Evolutionary conservation across 2,797 vertebrate species (phyloP).

Genomic region (Melopsittacus undulatus): DNA sequence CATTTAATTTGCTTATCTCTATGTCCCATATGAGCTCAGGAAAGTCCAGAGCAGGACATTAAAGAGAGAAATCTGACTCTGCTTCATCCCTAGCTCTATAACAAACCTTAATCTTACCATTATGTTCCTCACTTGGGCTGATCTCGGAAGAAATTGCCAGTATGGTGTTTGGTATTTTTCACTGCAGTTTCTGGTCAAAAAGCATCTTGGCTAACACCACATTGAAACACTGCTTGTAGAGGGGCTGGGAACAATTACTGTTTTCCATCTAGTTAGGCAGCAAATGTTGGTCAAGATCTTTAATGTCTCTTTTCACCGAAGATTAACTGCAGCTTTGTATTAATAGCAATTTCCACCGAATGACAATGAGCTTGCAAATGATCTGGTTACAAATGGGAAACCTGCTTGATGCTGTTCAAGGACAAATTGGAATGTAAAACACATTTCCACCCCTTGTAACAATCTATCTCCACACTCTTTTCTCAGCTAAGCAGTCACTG

Average conservation of each 20-base stretch:
- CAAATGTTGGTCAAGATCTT: neutral
- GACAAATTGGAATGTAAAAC: constrained; percentile 60
- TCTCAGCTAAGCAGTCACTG: constrained; percentile 29
- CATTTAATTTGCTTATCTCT: neutral
- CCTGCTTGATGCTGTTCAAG: constrained; percentile 21
- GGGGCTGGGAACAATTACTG: neutral
- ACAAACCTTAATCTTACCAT: neutral
- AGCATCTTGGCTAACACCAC: neutral
- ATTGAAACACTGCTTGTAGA: neutral
- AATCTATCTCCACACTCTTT: neutral
- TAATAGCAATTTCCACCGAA: neutral
- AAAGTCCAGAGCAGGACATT: neutral
- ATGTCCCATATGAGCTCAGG: neutral
- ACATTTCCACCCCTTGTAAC: constrained; percentile 17
- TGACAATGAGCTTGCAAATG: constrained; percentile 13
- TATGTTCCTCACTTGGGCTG: neutral
- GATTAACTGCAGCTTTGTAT: neutral
- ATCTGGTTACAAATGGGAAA: constrained; percentile 31
- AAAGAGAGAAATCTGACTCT: neutral
- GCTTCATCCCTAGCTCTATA: neutral
- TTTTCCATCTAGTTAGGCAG: neutral
- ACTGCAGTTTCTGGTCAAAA: neutral
- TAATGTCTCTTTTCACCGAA: neutral
- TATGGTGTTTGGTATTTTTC: neutral
- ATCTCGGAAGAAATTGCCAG: neutral